Percentiles rank a stretch among this genome's conserved stretches.
phyloP scores from a whole-genome alignment of 1,140 invertebrate species.

The Choristoneura fumiferana region DNA sequence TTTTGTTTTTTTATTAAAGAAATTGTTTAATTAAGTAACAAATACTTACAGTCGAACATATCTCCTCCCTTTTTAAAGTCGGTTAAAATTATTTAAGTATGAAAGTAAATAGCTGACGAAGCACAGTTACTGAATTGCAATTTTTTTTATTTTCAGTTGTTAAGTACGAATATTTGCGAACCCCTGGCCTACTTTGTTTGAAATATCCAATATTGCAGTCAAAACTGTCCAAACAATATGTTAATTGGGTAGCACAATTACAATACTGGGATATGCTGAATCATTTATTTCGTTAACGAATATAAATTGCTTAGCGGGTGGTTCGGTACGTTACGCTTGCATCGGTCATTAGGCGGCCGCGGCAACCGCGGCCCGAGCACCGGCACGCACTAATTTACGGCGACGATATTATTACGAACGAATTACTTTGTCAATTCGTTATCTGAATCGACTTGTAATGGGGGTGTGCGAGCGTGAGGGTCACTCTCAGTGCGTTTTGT shows the following conservation, averaged over 20 bases:
- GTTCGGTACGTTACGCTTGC: constrained; percentile 18
- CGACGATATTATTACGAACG: constrained; percentile 20
- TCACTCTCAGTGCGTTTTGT: constrained; percentile 1
- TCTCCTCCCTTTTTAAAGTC: too few relatives aligned
- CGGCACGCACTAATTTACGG: constrained; percentile 17
- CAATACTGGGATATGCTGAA: neutral
- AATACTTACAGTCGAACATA: too few relatives aligned
- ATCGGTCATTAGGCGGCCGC: constrained; percentile 30
- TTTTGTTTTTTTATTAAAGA: too few relatives aligned
- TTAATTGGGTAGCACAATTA: constrained; percentile 13
- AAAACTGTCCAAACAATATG: constrained; percentile 5
- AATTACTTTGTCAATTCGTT: constrained; percentile 38
- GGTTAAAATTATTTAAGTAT: too few relatives aligned
- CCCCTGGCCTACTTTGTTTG: too few relatives aligned
- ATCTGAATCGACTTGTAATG: constrained; percentile 14
- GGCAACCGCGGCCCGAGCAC: constrained; percentile 5
- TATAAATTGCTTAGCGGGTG: constrained; percentile 34
- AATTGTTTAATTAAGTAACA: too few relatives aligned
- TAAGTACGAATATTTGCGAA: too few relatives aligned
- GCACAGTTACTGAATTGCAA: too few relatives aligned
- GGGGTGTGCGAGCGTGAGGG: constrained; percentile 7
- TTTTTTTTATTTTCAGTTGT: too few relatives aligned
- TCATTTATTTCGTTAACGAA: constrained; percentile 18
- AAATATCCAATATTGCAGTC: constrained; percentile 1
- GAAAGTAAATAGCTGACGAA: too few relatives aligned